Base-by-base conservation (phyloP, 2,888 invertebrate genomes). In the Philonicus albiceps region DNA sequence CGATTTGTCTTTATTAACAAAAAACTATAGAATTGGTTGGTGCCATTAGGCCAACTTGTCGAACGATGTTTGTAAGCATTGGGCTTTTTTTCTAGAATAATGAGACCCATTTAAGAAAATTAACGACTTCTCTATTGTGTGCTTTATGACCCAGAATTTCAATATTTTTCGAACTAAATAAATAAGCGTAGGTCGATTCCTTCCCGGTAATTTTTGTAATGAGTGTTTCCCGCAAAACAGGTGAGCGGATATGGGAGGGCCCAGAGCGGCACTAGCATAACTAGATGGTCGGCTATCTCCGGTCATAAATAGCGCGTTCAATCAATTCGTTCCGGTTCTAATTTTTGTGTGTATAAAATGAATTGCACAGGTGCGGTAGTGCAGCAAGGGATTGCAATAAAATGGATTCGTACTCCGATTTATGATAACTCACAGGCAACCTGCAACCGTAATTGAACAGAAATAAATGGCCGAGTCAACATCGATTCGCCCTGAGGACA, bases 361-460 rank as follows among this genome's bases (percentile, higher is more conserved):
- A 37, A 81, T 55, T 55, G 81, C 55, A 81, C 81, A 81, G 81
- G 81, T 64, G 81, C 55, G 81, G 64, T 55, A 55, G 53, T 64
- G 64, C 55, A 81, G 31, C 49, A 64, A 64, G 30, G 49, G 55
- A 55, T 55, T 81, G 81, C 81, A 81, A 31, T 64, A 64, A 81
- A 81, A 81, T 81, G 81, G 81, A 55, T 64, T 81, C 55, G 34
- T 81, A 64, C 37, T 81, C 55, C 81, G 81, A 81, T 81, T 81
- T 81, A 81, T 81, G 81, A 81, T 81, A 81, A 81, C 55, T 81
- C 81, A 64, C 55, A 81, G 81, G 81, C 55, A 81, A 81, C 55
- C 81, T 81, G 81, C 81, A 81, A 81, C 81, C 81, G 81, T 81
- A 81, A 81, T 81, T 81, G 81, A 81, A 81, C 81, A 64, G 81